Evolutionary conservation across 2,888 invertebrate genomes (phyloP), one percentile per base, ranked within the genome.

Genomic region (Lordiphosa fenestrarum): DNA sequence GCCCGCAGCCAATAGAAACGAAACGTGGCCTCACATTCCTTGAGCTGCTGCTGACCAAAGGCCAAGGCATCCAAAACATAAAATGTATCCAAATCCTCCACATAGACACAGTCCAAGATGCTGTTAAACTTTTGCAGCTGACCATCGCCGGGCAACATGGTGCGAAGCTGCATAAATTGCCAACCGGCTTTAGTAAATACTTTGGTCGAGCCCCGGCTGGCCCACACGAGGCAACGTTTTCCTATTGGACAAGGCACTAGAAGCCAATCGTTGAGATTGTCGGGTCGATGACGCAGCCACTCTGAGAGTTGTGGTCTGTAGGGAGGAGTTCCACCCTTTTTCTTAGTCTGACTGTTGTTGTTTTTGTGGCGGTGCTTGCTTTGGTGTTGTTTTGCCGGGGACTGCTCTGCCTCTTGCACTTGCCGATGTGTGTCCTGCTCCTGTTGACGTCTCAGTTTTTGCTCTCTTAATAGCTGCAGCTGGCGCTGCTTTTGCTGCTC

Each of bases 201-300:
- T 81, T 91, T 92, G 1, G 97, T 97, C 21, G 70, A 68, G 0
- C 87, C 97, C 88, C 91, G 91, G 61, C 91, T 90, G 9, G 97
- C 94, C 13, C 98, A 92, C 6, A 98, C 91, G n/a, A 99, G 90
- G 76, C 93, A 92, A 53, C 99, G 91, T 58, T 92, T 92, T 19
- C 98, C 99, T 81, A 93, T 92, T 0, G 99, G 98, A 86, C 96
- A 96, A 0, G 95, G 92, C 46, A 94, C 92, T 50, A 94, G 90
- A 19, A 92, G 88, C 96, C 96, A 96, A 47, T 93, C 92, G 4
- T 92, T 90, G 50, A 96, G 91, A 86, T 96, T 94, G 23, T 91
- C 90, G 0, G 99, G 99, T 54, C 94, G 92, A 71, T 98, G 96
- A 1, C 94, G 90, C 87, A 99, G 90, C 98, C 98, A 99, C 89